Base-by-base conservation (phyloP, 2,797 vertebrate species). In the Danio jaintianensis region DNA sequence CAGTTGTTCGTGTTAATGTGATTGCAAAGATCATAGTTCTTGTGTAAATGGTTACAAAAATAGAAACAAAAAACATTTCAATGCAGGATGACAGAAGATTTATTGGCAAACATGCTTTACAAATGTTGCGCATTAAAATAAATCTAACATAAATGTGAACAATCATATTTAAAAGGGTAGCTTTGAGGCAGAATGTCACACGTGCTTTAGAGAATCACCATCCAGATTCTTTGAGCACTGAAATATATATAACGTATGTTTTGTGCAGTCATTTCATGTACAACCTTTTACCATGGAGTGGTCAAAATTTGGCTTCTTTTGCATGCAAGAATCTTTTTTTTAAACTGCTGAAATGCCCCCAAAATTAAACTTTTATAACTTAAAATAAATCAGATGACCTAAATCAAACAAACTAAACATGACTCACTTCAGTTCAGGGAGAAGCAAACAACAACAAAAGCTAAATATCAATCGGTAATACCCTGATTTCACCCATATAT, bases 61-160 rank as follows among this genome's bases (percentile, higher is more conserved):
- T 20, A 59, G 20, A 63, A 36, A 12, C 9, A 79, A 75, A 84
- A 50, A 79, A 29, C 13, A 40, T 47, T 79, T 82, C 5, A 66
- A 47, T 20, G 40, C 22, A 73, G 56, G 82, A 83, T 86, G 78
- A 88, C 84, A 86, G 86, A 89, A 85, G 50, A 84, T 90, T 88
- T 90, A 90, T 89, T 90, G 83, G 85, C 83, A 87, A 88, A 88
- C 85, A 88, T 85, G 83, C 81, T 89, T 88, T 87, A 82, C 85
- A 87, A 86, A 83, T 80, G 81, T 82, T 86, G 85, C 85, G 84
- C 85, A 84, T 81, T 82, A 63, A 61, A 75, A 50, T 83, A 82
- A 82, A 47, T 81, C 48, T 83, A 80, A 85, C 78, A 85, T 87
- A 83, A 80, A 84, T 80, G 74, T 85, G 53, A 76, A 87, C 82